Evolutionary conservation across 1,140 invertebrate genomes (phyloP), one percentile per base, ranked within the genome.

Genomic region (Mercenaria mercenaria): DNA sequence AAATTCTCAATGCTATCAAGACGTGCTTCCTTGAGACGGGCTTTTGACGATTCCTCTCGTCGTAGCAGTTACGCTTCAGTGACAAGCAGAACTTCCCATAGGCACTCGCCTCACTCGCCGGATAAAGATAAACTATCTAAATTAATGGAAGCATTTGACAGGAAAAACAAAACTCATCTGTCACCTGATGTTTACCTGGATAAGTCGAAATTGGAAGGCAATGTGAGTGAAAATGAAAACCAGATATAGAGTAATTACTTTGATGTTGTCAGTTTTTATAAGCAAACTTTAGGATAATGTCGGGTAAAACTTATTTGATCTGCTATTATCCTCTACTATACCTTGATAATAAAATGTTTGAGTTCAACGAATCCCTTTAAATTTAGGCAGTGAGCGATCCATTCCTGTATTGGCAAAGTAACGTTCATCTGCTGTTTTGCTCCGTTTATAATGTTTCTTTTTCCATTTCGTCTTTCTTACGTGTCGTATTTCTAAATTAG

Each of bases 161-260:
- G 76, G 34, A 81, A 72, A 39, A 89, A 83, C 80, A 93, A 94
- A 90, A 77, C 90, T 72, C 92, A 93, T 74, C 84, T 94, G 39
- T 81, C 93, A 29, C 95, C 95, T 0, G 94, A 94, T 82, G 95
- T 95, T 13, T 92, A 93, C 61, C 87, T 95, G 83, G 94, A 95
- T 91, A 95, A 94, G 88, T 91, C 91, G 26, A 95, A 95, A 91
- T 91, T 91, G 81, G 95, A 94, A 64, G 94, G 94, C 64, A 92
- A 92, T 88, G 94, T 95, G 93, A 95, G 94, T 94, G 41, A 47
- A 72, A 26, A 34, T 20, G 39, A 32, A 10, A 29, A 4, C n/a
- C 26, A 67, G 6, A 61, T 61, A 26, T 61, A 61, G 23, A 61
- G 4, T 6, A 61, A n/a, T n/a, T 11, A 61, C 56, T 20, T 61